Evolutionary conservation across 1,140 invertebrate species (phyloP).

Genomic region (Diploscapter pachys): DNA sequence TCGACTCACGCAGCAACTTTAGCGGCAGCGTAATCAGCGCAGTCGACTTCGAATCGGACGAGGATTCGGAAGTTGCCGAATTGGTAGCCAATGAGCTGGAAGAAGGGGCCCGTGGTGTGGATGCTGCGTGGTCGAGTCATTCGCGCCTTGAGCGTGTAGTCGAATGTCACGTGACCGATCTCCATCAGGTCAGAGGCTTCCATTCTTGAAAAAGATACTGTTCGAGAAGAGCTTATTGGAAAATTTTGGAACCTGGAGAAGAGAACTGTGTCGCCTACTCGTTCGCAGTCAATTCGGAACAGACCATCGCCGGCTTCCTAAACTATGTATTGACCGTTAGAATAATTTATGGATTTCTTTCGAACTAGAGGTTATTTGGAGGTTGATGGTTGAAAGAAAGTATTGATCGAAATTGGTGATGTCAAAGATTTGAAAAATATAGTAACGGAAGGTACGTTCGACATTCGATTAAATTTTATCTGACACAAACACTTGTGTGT

Average conservation of each 20-base stretch:
- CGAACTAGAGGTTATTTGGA: no score
- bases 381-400: neutral
- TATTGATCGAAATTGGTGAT: neutral
- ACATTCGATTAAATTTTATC: no score
- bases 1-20: conserved; percentile 37
- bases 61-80: conserved; percentile 57
- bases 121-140: conserved; percentile 54
- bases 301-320: conserved; percentile 54
- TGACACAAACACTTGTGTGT: no score
- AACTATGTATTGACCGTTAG: no score
- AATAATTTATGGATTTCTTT: no score
- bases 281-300: conserved; percentile 58
- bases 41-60: conserved; percentile 56
- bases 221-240: neutral
- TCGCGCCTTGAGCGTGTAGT: conserved; percentile 53
- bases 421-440: neutral
- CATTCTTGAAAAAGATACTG: conserved; percentile 47
- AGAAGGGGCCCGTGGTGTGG: conserved; percentile 55
- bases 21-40: conserved; percentile 50
- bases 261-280: conserved; percentile 57
- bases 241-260: conserved; percentile 38
- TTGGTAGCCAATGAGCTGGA: conserved; percentile 56
- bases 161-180: conserved; percentile 52
- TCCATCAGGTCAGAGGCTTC: conserved; percentile 59
- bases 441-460: neutral